Evolutionary conservation across 2,888 invertebrate genomes (phyloP).

Genomic region (Lordiphosa andalusiaca): DNA sequence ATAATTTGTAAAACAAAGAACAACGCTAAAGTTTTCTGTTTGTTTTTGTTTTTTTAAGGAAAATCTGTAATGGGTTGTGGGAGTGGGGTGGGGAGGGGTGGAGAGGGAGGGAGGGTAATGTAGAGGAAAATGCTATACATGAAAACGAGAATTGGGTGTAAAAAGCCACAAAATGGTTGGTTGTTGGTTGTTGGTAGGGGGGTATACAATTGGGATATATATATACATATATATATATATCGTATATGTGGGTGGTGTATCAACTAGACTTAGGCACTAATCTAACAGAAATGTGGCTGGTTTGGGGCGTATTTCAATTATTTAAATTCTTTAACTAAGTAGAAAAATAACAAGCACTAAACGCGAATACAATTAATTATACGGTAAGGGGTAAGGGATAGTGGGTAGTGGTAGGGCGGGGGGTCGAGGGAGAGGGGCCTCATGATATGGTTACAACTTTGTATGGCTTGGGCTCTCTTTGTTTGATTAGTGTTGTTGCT

Average conservation of each 20-base stretch:
- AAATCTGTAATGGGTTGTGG: slow-evolving; percentile 27
- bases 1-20: slow-evolving; percentile 68
- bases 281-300: slow-evolving; percentile 66
- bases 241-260: slow-evolving; percentile 23
- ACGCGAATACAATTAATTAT: slow-evolving; percentile 39
- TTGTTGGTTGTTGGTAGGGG: slow-evolving; percentile 8
- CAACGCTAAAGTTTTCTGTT: slow-evolving; percentile 48
- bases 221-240: slow-evolving; percentile 15
- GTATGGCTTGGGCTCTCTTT: slow-evolving; percentile 21
- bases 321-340: slow-evolving; percentile 55
- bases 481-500: not conserved
- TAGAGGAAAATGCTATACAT: slow-evolving; percentile 33
- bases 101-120: slow-evolving; percentile 34
- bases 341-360: slow-evolving; percentile 70
- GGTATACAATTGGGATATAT: slow-evolving; percentile 33
- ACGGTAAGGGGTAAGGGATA: slow-evolving; percentile 21
- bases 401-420: too few species aligned
- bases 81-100: slow-evolving; percentile 9
- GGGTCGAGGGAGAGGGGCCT: slow-evolving; percentile 32
- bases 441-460: slow-evolving; percentile 58
- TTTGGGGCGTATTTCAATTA: slow-evolving; percentile 15
- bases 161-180: slow-evolving; percentile 64
- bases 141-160: slow-evolving; percentile 64
- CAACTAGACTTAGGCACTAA: slow-evolving; percentile 71
- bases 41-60: slow-evolving; percentile 46